A percentile compares a stretch with the other conserved stretches of the same genome.
Conservation (phyloP, 2,888 invertebrate genomes). For the Trisateles emortualis region DNA sequence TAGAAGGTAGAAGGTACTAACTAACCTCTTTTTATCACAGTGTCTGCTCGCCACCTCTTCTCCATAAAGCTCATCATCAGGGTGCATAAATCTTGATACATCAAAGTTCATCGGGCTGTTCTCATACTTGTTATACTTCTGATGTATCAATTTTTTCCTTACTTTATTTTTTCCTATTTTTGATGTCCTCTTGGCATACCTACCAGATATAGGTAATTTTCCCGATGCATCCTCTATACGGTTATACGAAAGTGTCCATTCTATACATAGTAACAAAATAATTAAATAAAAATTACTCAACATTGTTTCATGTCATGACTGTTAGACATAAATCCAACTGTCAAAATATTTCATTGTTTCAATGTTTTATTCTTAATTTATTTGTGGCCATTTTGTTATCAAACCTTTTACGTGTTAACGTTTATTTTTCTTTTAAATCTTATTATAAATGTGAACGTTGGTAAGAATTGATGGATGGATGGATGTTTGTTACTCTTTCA, state of each 20-base stretch:
- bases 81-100: conserved; percentile 64
- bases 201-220: conserved; percentile 17
- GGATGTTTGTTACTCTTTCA: no score
- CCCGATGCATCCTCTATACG: conserved; percentile 24
- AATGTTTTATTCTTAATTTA: no score
- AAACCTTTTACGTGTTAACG: no score
- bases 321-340: conserved; percentile 12
- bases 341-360: background rate
- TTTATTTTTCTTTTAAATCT: no score
- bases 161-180: conserved; percentile 10
- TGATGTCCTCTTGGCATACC: conserved; percentile 17
- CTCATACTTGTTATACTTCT: conserved; percentile 33
- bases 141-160: conserved; percentile 9
- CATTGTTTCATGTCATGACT: conserved; percentile 49
- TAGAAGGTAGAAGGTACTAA: no score
- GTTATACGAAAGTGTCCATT: conserved; percentile 36
- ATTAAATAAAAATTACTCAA: conserved; percentile 43
- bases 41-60: conserved; percentile 21
- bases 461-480: no score
- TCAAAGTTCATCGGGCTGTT: conserved; percentile 59
- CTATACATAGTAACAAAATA: conserved; percentile 44
- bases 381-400: no score
- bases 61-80: conserved; percentile 47
- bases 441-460: no score
- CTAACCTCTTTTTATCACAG: conserved; percentile 36